Percentiles rank a stretch among this genome's conserved stretches.
phyloP scores from a whole-genome alignment of 2,888 invertebrate genomes.

The Zonitis immaculata region DNA sequence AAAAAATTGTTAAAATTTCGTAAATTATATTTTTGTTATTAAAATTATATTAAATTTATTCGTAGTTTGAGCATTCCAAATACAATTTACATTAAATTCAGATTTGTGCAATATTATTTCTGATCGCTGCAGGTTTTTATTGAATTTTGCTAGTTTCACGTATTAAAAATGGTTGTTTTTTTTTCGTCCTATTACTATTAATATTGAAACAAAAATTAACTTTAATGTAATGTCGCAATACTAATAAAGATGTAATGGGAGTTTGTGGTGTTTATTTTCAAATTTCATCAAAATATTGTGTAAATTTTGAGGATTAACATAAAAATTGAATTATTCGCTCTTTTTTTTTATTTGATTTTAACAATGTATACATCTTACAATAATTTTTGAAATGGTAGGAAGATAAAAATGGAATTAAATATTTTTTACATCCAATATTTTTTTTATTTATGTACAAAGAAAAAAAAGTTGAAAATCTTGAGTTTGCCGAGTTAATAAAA shows the following conservation, averaged over 20 bases:
- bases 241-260: slow-evolving; percentile 1
- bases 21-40: slow-evolving; percentile 1
- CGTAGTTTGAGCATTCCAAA: not conserved
- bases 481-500: slow-evolving; percentile 28
- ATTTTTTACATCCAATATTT: slow-evolving; percentile 25
- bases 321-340: not conserved
- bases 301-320: too few species aligned
- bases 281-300: too few species aligned
- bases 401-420: slow-evolving; percentile 28
- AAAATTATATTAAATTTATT: not conserved
- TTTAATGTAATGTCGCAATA: not conserved
- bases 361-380: slow-evolving; percentile 34
- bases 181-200: not conserved
- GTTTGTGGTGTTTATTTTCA: not conserved
- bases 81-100: not conserved
- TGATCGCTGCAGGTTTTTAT: not conserved
- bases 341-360: slow-evolving; percentile 29
- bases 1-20: too few species aligned
- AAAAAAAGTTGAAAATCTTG: slow-evolving; percentile 24
- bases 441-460: slow-evolving; percentile 21
- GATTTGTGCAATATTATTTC: not conserved
- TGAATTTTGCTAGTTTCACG: not conserved
- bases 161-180: too few species aligned
- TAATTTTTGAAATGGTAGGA: slow-evolving; percentile 30
- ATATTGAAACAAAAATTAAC: not conserved